phyloP scores from a whole-genome alignment of 2,113 vertebrate genomes.

The Bubo scandiacus region DNA sequence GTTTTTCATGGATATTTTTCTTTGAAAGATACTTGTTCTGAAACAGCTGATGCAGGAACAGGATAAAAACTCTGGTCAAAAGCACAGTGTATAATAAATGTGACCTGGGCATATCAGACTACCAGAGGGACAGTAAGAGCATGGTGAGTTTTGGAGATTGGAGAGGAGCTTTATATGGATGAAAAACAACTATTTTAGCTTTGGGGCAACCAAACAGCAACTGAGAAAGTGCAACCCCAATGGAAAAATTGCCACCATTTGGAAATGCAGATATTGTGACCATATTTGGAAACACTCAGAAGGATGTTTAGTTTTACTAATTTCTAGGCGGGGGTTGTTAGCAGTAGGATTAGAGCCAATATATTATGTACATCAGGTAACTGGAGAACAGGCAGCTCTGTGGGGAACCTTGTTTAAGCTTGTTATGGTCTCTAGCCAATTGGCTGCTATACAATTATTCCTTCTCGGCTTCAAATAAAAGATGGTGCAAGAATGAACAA shows the following conservation, averaged over 20 bases:
- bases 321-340: slow-evolving; percentile 16
- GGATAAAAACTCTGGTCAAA: neutral
- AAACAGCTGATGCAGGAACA: neutral
- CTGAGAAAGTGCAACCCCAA: neutral
- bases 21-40: neutral
- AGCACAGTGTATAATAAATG: neutral
- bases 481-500: slow-evolving; percentile 58
- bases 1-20: neutral
- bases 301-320: slow-evolving; percentile 9
- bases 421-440: slow-evolving; percentile 47
- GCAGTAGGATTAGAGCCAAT: slow-evolving; percentile 7
- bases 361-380: slow-evolving; percentile 48
- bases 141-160: neutral
- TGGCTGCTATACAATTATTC: slow-evolving; percentile 50
- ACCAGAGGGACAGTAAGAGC: neutral
- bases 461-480: slow-evolving; percentile 64
- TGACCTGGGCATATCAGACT: neutral
- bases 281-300: slow-evolving; percentile 20
- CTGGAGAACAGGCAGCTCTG: slow-evolving; percentile 47
- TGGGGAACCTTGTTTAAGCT: slow-evolving; percentile 59
- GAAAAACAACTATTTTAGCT: neutral
- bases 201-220: neutral
- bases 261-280: neutral
- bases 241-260: slow-evolving; percentile 14
- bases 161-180: neutral